A percentile compares a stretch with the other conserved stretches of the same genome.
Evolutionary conservation across 2,888 invertebrate genomes (phyloP).

Genomic region (Drosophila tripunctata): DNA sequence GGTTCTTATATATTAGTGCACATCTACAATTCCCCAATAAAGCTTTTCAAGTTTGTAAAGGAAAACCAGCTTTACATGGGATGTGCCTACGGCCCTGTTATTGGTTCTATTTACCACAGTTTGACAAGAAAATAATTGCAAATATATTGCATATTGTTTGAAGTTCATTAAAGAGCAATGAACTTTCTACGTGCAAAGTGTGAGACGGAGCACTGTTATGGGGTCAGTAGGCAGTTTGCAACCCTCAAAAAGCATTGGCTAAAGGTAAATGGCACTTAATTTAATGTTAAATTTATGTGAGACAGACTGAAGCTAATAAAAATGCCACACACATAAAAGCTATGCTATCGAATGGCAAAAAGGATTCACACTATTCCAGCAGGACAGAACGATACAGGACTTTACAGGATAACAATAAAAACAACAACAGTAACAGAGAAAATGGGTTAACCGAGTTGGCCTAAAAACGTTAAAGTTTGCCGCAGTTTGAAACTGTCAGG

Average conservation of each 20-base stretch:
- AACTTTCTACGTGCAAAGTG: slow-evolving; percentile 43
- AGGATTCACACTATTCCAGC: slow-evolving; percentile 53
- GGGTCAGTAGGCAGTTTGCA: slow-evolving; percentile 37
- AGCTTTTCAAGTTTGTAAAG: background rate
- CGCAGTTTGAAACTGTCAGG: slow-evolving; percentile 61
- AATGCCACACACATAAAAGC: slow-evolving; percentile 51
- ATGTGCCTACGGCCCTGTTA: background rate
- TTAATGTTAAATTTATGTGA: slow-evolving; percentile 75
- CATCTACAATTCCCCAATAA: no score
- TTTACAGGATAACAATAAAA: background rate
- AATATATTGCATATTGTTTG: slow-evolving; percentile 35
- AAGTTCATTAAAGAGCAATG: slow-evolving; percentile 69
- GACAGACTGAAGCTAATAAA: slow-evolving; percentile 67
- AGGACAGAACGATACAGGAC: slow-evolving; percentile 13
- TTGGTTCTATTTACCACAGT: background rate
- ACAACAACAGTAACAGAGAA: slow-evolving; percentile 15
- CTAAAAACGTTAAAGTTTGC: slow-evolving; percentile 68
- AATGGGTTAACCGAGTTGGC: slow-evolving; percentile 72
- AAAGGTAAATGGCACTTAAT: slow-evolving; percentile 69
- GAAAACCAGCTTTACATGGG: background rate
- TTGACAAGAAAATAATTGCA: slow-evolving; percentile 28
- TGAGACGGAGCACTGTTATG: slow-evolving; percentile 9
- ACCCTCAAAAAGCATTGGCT: slow-evolving; percentile 24
- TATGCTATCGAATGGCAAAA: slow-evolving; percentile 28
- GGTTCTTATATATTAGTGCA: no score